These are phyloP conservation scores for Alaudala cheleensis DNA, from an alignment of 2,113 vertebrate species.

Conservation along the genomic window DNA sequence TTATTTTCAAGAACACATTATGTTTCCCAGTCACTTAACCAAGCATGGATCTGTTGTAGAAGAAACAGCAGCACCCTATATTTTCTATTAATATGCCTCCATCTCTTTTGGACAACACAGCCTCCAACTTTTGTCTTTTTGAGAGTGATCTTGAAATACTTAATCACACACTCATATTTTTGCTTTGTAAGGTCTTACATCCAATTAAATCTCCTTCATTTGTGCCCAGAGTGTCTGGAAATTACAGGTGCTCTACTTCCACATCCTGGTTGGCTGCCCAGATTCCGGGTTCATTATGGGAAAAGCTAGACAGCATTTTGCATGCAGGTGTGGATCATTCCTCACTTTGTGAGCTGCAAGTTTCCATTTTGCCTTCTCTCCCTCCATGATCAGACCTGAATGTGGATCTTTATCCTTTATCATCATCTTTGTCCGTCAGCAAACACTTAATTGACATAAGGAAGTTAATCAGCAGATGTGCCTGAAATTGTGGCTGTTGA, in stretches of 20 bases:
- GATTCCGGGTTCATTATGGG: background rate
- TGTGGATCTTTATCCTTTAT: background rate
- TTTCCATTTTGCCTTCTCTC: background rate
- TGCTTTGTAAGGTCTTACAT: background rate
- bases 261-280: background rate
- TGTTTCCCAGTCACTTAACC: background rate
- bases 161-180: background rate
- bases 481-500: background rate
- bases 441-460: background rate
- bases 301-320: background rate
- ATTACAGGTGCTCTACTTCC: background rate
- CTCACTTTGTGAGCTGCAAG: background rate
- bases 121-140: background rate
- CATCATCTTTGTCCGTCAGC: background rate
- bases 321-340: background rate
- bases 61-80: background rate
- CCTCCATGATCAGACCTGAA: background rate
- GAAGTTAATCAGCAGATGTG: background rate
- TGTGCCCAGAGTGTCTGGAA: background rate
- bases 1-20: background rate
- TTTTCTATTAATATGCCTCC: background rate
- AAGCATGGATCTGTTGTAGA: background rate
- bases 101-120: background rate
- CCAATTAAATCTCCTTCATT: background rate
- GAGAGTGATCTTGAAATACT: background rate